These are phyloP conservation scores for Coptodon rendalli DNA, from an alignment of 2,113 vertebrate genomes.

Conservation along the genomic window DNA sequence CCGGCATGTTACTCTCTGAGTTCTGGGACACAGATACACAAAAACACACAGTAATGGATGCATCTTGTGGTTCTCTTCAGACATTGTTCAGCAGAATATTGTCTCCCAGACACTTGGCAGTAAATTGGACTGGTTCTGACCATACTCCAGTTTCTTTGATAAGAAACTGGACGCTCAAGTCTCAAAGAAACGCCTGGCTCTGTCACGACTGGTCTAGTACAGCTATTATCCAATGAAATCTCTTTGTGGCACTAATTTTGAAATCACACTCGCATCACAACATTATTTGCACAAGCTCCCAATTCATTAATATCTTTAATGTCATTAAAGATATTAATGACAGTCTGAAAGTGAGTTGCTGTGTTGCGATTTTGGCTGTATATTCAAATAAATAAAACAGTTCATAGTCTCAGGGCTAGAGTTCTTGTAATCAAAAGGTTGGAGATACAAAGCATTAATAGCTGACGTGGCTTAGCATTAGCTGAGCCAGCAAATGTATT, in stretches of 20 bases:
- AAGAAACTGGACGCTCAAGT: neutral
- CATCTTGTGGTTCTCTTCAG: neutral
- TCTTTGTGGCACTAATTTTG: neutral
- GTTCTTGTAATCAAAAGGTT: neutral
- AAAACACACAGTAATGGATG: neutral
- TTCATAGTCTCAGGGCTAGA: neutral
- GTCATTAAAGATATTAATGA: neutral
- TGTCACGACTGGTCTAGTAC: neutral
- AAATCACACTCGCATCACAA: neutral
- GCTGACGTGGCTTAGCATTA: constrained; percentile 43
- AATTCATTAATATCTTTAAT: neutral
- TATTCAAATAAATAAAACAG: neutral
- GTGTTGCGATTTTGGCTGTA: neutral
- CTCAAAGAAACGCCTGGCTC: neutral
- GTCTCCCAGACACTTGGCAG: neutral
- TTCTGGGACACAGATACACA: neutral
- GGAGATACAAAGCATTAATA: constrained; percentile 31
- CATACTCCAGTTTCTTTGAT: neutral
- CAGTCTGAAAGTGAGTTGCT: neutral
- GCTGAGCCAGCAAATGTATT: constrained; percentile 67
- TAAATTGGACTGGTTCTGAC: neutral
- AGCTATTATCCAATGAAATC: neutral
- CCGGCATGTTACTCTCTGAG: neutral
- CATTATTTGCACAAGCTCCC: neutral
- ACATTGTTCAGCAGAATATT: neutral